These are phyloP conservation scores for Synanthedon tipuliformis DNA, from an alignment of 2,888 invertebrate species.

Conservation along the genomic window DNA sequence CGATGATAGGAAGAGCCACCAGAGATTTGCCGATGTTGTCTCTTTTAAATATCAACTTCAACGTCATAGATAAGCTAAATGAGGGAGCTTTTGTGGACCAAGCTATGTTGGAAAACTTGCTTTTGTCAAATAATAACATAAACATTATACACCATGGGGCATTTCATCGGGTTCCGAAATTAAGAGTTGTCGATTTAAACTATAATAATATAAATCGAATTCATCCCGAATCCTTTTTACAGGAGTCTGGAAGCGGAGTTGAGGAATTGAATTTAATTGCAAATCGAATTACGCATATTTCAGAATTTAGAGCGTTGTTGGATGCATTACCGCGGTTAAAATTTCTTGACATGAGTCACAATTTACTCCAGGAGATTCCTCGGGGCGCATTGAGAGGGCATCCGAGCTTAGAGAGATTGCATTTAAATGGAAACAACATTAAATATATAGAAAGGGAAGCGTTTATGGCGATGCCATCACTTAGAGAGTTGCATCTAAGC, in stretches of 20 bases:
- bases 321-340: constrained; percentile 82
- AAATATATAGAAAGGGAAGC: constrained; percentile 82
- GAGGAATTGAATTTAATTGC: constrained; percentile 82
- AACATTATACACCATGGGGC: constrained; percentile 83
- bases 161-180: constrained; percentile 80
- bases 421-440: constrained; percentile 83
- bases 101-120: constrained; percentile 75
- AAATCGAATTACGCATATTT: constrained; percentile 81
- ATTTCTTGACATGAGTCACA: constrained; percentile 83
- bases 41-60: constrained; percentile 77
- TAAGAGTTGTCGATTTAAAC: constrained; percentile 80
- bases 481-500: constrained; percentile 82
- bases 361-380: constrained; percentile 80
- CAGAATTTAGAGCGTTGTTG: constrained; percentile 78
- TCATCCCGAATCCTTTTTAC: constrained; percentile 85
- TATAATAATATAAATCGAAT: constrained; percentile 81
- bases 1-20: constrained; percentile 83
- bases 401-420: constrained; percentile 81
- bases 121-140: constrained; percentile 79
- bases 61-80: constrained; percentile 76
- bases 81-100: constrained; percentile 86
- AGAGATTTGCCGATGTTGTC: constrained; percentile 81
- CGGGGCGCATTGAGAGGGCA: constrained; percentile 84
- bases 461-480: constrained; percentile 84
- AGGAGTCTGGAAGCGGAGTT: constrained; percentile 78